Evolutionary conservation across 53 echinoderm and acorn worm species (phyloP).

Genomic region (Henricia sp.): DNA sequence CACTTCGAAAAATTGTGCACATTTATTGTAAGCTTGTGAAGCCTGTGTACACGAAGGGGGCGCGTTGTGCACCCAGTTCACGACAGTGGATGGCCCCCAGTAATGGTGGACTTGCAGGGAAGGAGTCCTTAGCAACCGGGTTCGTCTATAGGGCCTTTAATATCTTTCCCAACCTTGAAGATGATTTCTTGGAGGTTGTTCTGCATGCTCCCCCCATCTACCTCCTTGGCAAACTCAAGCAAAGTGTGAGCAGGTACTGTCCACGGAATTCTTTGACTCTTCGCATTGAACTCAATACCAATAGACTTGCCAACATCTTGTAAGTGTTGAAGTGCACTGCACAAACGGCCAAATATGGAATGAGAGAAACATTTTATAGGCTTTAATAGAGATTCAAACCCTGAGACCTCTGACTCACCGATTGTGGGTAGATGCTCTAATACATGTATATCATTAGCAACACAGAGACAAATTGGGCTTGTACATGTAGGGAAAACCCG

Average conservation of each 20-base stretch:
- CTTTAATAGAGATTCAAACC: not conserved
- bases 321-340: slow-evolving; percentile 34
- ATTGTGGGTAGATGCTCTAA: not conserved
- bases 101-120: too few species aligned
- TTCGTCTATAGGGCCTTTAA: too few species aligned
- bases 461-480: not conserved
- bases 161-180: slow-evolving; percentile 41
- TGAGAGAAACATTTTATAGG: not conserved
- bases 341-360: not conserved
- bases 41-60: too few species aligned
- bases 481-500: too few species aligned
- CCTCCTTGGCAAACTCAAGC: slow-evolving; percentile 68
- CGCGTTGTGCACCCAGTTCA: too few species aligned
- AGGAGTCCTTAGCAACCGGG: too few species aligned
- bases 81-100: too few species aligned
- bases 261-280: slow-evolving; percentile 39
- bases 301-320: slow-evolving; percentile 46
- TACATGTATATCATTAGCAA: too few species aligned
- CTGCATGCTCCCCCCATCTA: slow-evolving; percentile 42
- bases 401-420: not conserved
- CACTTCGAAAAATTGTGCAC: too few species aligned
- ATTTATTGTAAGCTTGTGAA: too few species aligned
- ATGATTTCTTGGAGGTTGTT: slow-evolving; percentile 56
- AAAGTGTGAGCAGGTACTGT: slow-evolving; percentile 66
- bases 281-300: slow-evolving; percentile 54